Evolutionary conservation across 1,140 invertebrate genomes (phyloP).

Genomic region (Hestina assimilis): DNA sequence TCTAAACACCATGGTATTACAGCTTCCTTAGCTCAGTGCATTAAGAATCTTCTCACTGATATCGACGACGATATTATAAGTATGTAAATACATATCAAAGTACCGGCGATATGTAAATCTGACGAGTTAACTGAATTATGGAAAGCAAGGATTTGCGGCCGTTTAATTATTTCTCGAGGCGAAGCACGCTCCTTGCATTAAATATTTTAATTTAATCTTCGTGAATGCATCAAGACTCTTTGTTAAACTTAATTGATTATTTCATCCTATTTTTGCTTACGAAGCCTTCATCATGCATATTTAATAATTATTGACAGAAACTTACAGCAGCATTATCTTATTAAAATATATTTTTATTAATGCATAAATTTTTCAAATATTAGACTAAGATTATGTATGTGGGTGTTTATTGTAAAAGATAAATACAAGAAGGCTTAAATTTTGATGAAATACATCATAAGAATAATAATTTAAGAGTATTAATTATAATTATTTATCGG

Average conservation of each 20-base stretch:
- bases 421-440: too few relatives aligned
- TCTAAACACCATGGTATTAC: too few relatives aligned
- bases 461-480: too few relatives aligned
- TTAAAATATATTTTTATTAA: too few relatives aligned
- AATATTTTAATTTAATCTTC: slow-evolving; percentile 51
- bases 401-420: too few relatives aligned
- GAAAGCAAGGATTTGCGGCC: slow-evolving; percentile 38
- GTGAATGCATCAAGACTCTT: slow-evolving; percentile 44
- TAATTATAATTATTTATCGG: too few relatives aligned
- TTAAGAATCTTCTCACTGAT: neutral
- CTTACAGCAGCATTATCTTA: too few relatives aligned
- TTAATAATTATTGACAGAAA: too few relatives aligned
- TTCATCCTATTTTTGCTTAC: slow-evolving; percentile 25
- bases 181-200: slow-evolving; percentile 37
- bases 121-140: slow-evolving; percentile 38
- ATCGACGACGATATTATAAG: slow-evolving; percentile 3
- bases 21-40: neutral
- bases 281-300: too few relatives aligned
- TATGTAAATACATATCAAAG: slow-evolving; percentile 10
- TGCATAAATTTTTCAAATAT: too few relatives aligned
- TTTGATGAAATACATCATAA: too few relatives aligned
- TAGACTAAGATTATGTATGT: too few relatives aligned
- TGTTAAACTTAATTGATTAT: slow-evolving; percentile 40
- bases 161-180: slow-evolving; percentile 48
- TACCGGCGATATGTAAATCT: slow-evolving; percentile 36